Evolutionary conservation across 2,888 invertebrate genomes (phyloP).

Genomic region (Xylocampa areola): DNA sequence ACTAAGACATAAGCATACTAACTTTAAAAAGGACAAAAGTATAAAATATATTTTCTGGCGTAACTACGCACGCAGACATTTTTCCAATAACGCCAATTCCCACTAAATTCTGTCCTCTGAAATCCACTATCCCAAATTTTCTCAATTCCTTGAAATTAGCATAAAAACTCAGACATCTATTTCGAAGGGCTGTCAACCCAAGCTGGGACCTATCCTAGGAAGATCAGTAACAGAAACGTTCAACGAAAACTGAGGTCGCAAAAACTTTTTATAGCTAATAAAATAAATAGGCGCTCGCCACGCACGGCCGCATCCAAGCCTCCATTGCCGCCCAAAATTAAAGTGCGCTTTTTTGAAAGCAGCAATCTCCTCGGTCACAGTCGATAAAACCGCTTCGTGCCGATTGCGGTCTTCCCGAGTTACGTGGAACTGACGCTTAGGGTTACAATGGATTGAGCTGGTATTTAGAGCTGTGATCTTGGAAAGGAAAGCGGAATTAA

Average conservation of each 20-base stretch:
- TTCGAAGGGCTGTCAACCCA: conserved; percentile 15
- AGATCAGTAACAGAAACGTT: conserved; percentile 48
- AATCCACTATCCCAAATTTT: conserved; percentile 25
- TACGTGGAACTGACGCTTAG: conserved; percentile 65
- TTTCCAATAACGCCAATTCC: conserved; percentile 4
- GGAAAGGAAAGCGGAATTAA: neutral
- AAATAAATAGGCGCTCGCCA: conserved; percentile 83
- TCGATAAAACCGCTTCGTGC: conserved; percentile 87
- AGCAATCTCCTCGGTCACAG: conserved; percentile 84
- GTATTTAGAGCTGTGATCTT: neutral
- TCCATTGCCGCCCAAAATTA: conserved; percentile 82
- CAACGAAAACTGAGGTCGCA: conserved; percentile 60
- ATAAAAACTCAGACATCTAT: conserved; percentile 40
- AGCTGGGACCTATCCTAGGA: conserved; percentile 43
- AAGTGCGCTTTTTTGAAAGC: conserved; percentile 87
- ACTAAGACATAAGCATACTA: neutral
- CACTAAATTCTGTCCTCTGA: conserved; percentile 11
- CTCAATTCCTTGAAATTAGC: conserved; percentile 33
- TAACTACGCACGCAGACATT: neutral
- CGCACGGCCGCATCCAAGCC: conserved; percentile 79
- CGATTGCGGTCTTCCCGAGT: conserved; percentile 76
- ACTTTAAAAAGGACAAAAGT: neutral
- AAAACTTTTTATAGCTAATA: conserved; percentile 85
- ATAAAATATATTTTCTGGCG: conserved; percentile 3
- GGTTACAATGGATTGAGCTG: conserved; percentile 34